phyloP scores from a whole-genome alignment of 1,140 invertebrate genomes.

The Panagrolaimus sp. region DNA sequence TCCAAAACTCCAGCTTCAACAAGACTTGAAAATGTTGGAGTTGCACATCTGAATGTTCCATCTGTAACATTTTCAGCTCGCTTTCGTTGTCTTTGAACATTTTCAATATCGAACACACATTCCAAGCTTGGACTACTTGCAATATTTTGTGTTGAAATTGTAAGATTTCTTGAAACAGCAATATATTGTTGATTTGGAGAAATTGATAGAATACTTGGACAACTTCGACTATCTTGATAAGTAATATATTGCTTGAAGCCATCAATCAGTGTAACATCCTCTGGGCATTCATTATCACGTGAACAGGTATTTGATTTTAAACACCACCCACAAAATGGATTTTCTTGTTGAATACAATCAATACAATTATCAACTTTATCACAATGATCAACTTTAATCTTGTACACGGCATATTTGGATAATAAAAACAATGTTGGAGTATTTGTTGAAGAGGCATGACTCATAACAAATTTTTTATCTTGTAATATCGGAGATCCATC shows the following conservation, averaged over 20 bases:
- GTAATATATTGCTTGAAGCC: constrained; percentile 24
- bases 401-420: constrained; percentile 36
- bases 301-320: constrained; percentile 35
- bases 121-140: neutral
- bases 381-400: constrained; percentile 49
- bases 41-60: constrained; percentile 37
- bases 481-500: constrained; percentile 36
- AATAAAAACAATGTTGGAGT: constrained; percentile 23
- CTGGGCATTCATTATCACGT: constrained; percentile 13
- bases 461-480: neutral
- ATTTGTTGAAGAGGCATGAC: neutral
- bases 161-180: constrained; percentile 25
- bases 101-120: constrained; percentile 35
- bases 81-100: constrained; percentile 12
- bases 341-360: constrained; percentile 45
- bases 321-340: constrained; percentile 59
- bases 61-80: constrained; percentile 12
- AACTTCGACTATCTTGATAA: constrained; percentile 24
- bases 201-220: constrained; percentile 5
- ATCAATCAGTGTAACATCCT: neutral
- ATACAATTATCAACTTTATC: constrained; percentile 38
- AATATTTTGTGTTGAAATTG: constrained; percentile 42
- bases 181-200: constrained; percentile 24
- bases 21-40: constrained; percentile 35
- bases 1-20: constrained; percentile 17